Evolutionary conservation across 2,888 invertebrate genomes (phyloP).

Genomic region (Heterodera filipjevi): DNA sequence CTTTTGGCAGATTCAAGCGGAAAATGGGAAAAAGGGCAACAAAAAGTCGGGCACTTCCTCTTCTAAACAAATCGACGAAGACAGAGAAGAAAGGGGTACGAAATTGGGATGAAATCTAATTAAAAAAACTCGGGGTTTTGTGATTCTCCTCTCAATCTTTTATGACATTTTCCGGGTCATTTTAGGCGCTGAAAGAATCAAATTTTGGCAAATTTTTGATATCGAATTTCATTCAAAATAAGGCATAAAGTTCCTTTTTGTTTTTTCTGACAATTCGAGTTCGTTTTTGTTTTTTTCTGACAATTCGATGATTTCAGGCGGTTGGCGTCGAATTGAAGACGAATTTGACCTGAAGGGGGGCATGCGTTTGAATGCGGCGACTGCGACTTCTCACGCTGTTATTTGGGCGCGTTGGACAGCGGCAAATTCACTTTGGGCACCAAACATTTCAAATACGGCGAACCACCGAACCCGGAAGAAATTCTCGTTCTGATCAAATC

Average conservation of each 20-base stretch:
- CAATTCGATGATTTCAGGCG: conserved; percentile 49
- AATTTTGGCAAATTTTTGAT: too few species aligned
- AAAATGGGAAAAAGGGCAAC: conserved; percentile 49
- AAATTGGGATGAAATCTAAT: too few species aligned
- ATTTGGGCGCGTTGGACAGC: conserved; percentile 88
- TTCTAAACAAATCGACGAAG: conserved; percentile 49
- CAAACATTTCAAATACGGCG: conserved; percentile 53
- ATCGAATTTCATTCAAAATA: conserved; percentile 15
- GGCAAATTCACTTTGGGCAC: conserved; percentile 78
- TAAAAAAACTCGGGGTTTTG: too few species aligned
- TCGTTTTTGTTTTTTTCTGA: too few species aligned
- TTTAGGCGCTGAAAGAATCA: too few species aligned
- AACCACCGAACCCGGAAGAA: conserved; percentile 61
- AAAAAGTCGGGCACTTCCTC: conserved; percentile 34
- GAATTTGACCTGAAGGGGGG: conserved; percentile 62
- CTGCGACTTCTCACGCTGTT: conserved; percentile 73
- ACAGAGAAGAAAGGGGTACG: conserved; percentile 52
- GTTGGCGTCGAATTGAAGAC: conserved; percentile 59
- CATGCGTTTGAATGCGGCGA: conserved; percentile 84
- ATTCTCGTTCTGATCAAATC: conserved; percentile 75
- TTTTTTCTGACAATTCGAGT: not conserved
- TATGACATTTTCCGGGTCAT: too few species aligned
- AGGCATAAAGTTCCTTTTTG: not conserved
- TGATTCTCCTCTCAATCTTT: too few species aligned
- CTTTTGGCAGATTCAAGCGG: conserved; percentile 49